Percentiles rank a stretch among this genome's conserved stretches.
phyloP scores from a whole-genome alignment of 2,888 invertebrate genomes.

The Antitype chi region DNA sequence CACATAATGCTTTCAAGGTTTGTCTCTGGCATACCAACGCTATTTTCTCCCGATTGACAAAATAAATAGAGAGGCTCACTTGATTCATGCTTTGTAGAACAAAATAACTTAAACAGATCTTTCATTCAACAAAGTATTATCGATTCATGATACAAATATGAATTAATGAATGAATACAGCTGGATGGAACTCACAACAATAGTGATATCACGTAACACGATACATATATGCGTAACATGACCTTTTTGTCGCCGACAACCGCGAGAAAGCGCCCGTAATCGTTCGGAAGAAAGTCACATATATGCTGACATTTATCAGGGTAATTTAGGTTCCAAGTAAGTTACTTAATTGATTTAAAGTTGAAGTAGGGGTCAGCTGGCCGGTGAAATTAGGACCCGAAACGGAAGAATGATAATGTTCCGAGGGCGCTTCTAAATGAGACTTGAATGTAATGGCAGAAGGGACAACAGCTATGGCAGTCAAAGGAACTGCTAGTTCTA shows the following conservation, averaged over 20 bases:
- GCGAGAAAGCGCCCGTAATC: slow-evolving; percentile 51
- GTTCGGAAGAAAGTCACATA: slow-evolving; percentile 41
- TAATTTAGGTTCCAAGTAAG: slow-evolving; percentile 11
- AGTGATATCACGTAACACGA: slow-evolving; percentile 41
- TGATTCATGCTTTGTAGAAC: background rate
- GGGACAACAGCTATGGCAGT: background rate
- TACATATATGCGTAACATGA: slow-evolving; percentile 29
- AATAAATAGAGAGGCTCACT: background rate
- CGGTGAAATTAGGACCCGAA: background rate
- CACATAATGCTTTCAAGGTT: background rate
- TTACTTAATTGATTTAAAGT: background rate
- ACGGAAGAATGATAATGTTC: background rate
- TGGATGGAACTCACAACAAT: slow-evolving; percentile 32
- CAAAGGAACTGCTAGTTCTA: too few species aligned
- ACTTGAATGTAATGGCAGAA: background rate
- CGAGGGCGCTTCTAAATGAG: background rate
- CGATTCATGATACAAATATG: slow-evolving; percentile 24
- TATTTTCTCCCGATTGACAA: background rate
- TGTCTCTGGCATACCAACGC: background rate
- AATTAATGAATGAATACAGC: slow-evolving; percentile 34
- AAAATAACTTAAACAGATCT: slow-evolving; percentile 6
- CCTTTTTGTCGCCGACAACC: slow-evolving; percentile 40
- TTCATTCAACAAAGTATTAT: background rate
- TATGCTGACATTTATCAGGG: slow-evolving; percentile 22
- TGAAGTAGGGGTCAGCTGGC: background rate